Evolutionary conservation across 2,113 vertebrate genomes (phyloP).

Genomic region (Neopipo cinnamomea): DNA sequence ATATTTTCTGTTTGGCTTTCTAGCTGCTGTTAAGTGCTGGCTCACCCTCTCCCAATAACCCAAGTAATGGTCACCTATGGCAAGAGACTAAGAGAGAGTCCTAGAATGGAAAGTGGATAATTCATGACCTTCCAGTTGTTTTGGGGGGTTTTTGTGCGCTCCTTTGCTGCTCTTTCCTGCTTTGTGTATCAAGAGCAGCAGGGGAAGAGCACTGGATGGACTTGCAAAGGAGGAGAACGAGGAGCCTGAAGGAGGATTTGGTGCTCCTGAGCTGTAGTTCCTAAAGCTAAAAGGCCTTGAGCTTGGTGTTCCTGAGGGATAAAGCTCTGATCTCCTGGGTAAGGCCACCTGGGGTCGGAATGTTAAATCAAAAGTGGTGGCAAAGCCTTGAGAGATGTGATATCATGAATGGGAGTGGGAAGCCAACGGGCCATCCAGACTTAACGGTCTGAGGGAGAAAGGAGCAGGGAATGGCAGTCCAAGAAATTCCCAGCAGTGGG

Average conservation of each 20-base stretch:
- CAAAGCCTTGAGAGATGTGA: neutral
- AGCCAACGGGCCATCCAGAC: neutral
- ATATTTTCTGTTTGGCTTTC: neutral
- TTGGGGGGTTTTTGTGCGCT: too few relatives aligned
- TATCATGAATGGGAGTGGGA: accelerated
- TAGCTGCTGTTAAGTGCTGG: neutral
- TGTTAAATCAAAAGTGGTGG: neutral
- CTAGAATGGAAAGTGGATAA: neutral
- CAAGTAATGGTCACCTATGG: neutral
- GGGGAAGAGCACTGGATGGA: neutral
- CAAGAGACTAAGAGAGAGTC: neutral
- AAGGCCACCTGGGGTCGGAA: neutral
- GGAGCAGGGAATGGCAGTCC: neutral
- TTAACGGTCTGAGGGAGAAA: neutral
- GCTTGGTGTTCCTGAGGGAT: too few relatives aligned
- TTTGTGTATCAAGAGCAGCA: accelerated
- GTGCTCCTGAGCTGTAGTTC: neutral
- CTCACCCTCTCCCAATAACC: neutral
- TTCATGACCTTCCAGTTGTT: neutral
- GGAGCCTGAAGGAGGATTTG: neutral
- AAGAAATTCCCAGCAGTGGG: neutral
- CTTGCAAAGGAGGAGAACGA: neutral
- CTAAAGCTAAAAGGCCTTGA: neutral
- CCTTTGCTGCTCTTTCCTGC: neutral
- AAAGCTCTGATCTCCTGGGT: neutral